phyloP scores from a whole-genome alignment of 2,113 vertebrate species.

The Scolopax mira region DNA sequence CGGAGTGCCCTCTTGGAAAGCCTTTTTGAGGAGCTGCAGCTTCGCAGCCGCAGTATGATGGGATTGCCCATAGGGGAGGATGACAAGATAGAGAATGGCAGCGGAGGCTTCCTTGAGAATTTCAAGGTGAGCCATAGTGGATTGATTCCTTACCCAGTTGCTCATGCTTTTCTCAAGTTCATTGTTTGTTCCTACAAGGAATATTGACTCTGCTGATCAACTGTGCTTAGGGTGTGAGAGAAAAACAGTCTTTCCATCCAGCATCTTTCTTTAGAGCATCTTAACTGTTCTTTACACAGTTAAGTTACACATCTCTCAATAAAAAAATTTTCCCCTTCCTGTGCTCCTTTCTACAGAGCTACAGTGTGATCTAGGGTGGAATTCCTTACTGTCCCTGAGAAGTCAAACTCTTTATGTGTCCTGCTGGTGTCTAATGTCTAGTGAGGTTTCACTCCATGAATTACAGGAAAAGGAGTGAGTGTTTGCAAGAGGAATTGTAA shows the following conservation, averaged over 20 bases:
- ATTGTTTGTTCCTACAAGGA: background rate
- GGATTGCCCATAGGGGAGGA: slow-evolving; percentile 69
- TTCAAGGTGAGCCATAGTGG: slow-evolving; percentile 81
- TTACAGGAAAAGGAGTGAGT: background rate
- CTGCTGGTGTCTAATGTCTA: background rate
- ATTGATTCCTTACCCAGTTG: background rate
- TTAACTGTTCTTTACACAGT: background rate
- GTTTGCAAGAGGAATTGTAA: background rate
- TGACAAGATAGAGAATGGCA: slow-evolving; percentile 75
- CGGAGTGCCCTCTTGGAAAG: slow-evolving; percentile 86
- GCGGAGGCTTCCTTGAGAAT: slow-evolving; percentile 89
- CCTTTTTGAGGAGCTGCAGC: slow-evolving; percentile 82
- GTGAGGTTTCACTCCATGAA: background rate
- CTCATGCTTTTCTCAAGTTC: background rate
- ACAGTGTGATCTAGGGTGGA: background rate
- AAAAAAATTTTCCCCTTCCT: background rate
- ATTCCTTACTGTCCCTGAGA: background rate
- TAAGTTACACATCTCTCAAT: background rate
- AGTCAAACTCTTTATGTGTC: background rate
- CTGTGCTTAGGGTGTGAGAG: background rate
- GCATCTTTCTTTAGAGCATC: background rate
- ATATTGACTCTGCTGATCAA: background rate
- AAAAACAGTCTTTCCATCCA: background rate
- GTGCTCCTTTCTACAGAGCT: background rate
- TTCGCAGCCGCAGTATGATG: slow-evolving; percentile 85